Conservation (phyloP, 2,113 vertebrate species). For the Sinocyclocheilus rhinocerous region DNA sequence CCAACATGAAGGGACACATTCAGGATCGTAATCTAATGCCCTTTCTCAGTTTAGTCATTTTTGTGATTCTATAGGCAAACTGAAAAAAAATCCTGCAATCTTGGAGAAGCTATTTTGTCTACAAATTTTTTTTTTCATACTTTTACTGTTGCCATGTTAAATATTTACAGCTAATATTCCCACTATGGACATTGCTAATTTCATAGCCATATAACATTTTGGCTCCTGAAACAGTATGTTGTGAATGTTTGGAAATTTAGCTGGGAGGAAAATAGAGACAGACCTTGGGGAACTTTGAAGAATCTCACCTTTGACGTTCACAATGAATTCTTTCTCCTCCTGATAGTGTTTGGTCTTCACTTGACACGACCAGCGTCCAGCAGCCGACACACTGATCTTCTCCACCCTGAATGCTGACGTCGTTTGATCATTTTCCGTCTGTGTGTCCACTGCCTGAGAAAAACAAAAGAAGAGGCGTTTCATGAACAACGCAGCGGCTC, state of each 20-base stretch:
- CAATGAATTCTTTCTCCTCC: slow-evolving; percentile 78
- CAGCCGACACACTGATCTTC: slow-evolving; percentile 71
- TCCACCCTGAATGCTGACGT: slow-evolving; percentile 79
- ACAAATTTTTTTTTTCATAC: background rate
- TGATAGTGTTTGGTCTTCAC: slow-evolving; percentile 80
- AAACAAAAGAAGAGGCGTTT: background rate
- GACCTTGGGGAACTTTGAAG: background rate
- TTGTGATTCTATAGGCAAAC: too few relatives aligned
- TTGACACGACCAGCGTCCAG: slow-evolving; percentile 83
- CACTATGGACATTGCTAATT: background rate
- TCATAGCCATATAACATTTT: background rate
- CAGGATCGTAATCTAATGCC: too few relatives aligned
- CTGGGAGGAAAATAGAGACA: background rate
- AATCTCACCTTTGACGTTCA: slow-evolving; percentile 84
- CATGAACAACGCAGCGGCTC: background rate
- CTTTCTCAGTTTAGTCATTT: too few relatives aligned
- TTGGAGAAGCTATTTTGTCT: too few relatives aligned
- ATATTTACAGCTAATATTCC: background rate
- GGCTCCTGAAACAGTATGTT: background rate
- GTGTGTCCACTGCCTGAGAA: slow-evolving; percentile 60
- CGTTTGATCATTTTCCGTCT: slow-evolving; percentile 64
- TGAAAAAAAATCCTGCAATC: too few relatives aligned
- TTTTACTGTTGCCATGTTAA: background rate
- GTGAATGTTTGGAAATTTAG: background rate
- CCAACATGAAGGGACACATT: too few relatives aligned